Evolutionary conservation across 2,797 vertebrate genomes (phyloP).

Genomic region (Hafferia zeledoni): DNA sequence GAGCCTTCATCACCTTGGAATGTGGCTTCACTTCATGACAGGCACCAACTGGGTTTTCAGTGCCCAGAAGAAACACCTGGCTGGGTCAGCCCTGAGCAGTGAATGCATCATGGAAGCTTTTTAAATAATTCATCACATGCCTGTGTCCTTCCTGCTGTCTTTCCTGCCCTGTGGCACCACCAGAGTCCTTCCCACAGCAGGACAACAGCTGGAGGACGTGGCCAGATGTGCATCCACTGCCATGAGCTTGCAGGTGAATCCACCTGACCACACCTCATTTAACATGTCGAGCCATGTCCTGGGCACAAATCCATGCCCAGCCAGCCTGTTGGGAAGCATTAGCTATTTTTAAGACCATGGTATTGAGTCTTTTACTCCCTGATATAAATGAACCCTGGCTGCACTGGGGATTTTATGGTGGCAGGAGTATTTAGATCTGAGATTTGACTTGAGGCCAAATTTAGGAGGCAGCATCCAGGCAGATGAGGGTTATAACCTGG

Average conservation of each 20-base stretch:
- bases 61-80: not conserved
- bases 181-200: fast-evolving
- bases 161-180: not conserved
- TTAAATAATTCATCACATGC: not conserved
- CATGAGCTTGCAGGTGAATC: not conserved
- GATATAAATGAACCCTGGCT: not conserved
- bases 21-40: not conserved
- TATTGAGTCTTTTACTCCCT: not conserved
- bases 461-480: not conserved
- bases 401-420: not conserved
- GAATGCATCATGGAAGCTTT: not conserved
- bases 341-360: not conserved
- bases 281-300: not conserved
- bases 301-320: not conserved
- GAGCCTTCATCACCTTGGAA: not conserved
- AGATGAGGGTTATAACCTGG: not conserved
- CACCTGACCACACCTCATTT: not conserved
- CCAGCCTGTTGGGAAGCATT: not conserved
- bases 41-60: not conserved
- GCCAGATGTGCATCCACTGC: not conserved
- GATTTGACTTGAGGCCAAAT: not conserved
- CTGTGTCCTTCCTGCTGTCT: not conserved
- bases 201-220: not conserved
- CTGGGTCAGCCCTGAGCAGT: not conserved
- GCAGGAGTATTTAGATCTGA: not conserved